These are phyloP conservation scores for Acanthaster planci DNA, from an alignment of 35 echinoderm and acorn worm genomes.

Conservation along the genomic window DNA sequence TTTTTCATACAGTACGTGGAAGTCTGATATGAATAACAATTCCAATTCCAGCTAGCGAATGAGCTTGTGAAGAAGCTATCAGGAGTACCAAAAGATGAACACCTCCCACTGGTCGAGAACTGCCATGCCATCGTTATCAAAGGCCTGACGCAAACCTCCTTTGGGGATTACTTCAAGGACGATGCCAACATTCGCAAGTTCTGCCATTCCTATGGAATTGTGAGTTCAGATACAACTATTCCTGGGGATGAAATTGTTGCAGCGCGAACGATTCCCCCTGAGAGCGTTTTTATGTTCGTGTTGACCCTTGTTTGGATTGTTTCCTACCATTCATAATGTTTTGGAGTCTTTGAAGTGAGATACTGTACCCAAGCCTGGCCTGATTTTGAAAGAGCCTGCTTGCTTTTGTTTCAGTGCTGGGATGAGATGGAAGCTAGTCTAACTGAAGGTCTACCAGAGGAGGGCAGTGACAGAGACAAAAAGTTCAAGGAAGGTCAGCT, in stretches of 20 bases:
- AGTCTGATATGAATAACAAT: background rate
- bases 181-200: conserved; percentile 43
- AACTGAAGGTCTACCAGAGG: conserved; percentile 40
- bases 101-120: conserved; percentile 59
- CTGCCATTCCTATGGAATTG: conserved; percentile 66
- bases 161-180: conserved; percentile 84
- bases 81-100: conserved; percentile 55
- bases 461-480: conserved; percentile 68
- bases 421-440: conserved; percentile 77
- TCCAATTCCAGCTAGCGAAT: conserved; percentile 44
- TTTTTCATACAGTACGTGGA: too few species aligned
- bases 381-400: too few species aligned
- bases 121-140: conserved; percentile 59
- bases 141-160: conserved; percentile 61
- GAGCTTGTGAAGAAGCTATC: conserved; percentile 60
- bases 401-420: conserved; percentile 75
- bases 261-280: too few species aligned
- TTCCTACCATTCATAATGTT: too few species aligned
- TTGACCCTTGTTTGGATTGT: too few species aligned
- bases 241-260: too few species aligned
- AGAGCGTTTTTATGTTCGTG: too few species aligned
- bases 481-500: conserved; percentile 73
- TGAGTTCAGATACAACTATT: too few species aligned
- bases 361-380: too few species aligned
- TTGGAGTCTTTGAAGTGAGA: too few species aligned